phyloP scores from a whole-genome alignment of 2,797 vertebrate species.

The Cetoscarus ocellatus region DNA sequence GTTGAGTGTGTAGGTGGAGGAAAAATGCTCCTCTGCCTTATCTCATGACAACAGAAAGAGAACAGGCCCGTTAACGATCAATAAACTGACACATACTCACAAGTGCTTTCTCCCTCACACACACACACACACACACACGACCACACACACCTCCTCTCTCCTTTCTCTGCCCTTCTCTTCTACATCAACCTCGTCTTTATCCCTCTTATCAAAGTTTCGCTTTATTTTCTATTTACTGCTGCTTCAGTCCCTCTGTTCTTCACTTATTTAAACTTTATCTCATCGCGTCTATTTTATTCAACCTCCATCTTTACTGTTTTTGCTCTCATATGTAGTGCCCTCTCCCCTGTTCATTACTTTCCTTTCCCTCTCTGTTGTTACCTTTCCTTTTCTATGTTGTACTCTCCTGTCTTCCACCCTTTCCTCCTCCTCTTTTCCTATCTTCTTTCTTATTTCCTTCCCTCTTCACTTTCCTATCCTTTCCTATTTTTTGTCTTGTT shows the following conservation, averaged over 20 bases:
- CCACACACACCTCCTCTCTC: constrained; percentile 28
- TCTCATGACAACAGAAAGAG: constrained; percentile 84
- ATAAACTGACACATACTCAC: constrained; percentile 81
- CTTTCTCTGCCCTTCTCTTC: constrained; percentile 38
- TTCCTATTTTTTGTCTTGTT: too few species aligned
- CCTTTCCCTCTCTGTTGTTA: constrained; percentile 11
- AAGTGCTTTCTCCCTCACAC: constrained; percentile 36
- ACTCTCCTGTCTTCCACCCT: not conserved
- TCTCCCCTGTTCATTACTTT: not conserved
- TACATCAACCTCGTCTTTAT: constrained; percentile 64
- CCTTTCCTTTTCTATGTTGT: not conserved
- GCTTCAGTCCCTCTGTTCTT: constrained; percentile 39
- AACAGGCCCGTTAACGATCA: constrained; percentile 81
- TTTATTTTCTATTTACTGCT: constrained; percentile 66
- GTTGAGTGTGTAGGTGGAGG: constrained; percentile 34
- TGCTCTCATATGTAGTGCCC: not conserved
- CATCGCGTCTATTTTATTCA: constrained; percentile 15
- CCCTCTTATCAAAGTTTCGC: constrained; percentile 67
- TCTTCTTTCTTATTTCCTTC: not conserved
- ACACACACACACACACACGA: constrained; percentile 10
- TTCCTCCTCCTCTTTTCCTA: constrained; percentile 8
- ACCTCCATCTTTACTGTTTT: not conserved
- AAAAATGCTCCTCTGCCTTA: constrained; percentile 78
- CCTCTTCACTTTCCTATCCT: constrained; percentile 36
- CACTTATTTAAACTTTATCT: constrained; percentile 39